Conservation (phyloP, 1,140 invertebrate genomes). For the Epicauta chinensis region DNA sequence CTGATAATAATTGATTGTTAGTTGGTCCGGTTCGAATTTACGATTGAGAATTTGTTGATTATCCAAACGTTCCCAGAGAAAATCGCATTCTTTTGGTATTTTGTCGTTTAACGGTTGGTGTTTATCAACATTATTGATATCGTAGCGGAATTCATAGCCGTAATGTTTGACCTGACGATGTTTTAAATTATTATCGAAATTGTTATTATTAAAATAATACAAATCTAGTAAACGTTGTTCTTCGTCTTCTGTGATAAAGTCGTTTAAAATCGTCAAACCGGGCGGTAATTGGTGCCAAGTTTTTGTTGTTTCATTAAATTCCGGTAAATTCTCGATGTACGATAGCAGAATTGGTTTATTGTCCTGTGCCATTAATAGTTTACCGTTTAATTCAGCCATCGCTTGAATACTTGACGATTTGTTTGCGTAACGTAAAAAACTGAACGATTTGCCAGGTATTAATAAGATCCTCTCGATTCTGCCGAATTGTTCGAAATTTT, state of each 20-base stretch:
- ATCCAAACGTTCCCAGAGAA: constrained; percentile 58
- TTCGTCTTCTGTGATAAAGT: constrained; percentile 71
- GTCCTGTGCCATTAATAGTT: constrained; percentile 46
- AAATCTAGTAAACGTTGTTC: constrained; percentile 59
- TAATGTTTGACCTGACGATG: constrained; percentile 86
- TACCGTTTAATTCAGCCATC: constrained; percentile 50
- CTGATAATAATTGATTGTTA: constrained; percentile 88
- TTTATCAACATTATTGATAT: constrained; percentile 79
- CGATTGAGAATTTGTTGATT: constrained; percentile 43
- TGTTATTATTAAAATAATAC: constrained; percentile 52
- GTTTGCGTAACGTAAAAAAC: constrained; percentile 57
- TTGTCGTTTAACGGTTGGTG: constrained; percentile 55
- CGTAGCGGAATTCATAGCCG: constrained; percentile 91
- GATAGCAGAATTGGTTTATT: constrained; percentile 57
- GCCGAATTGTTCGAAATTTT: constrained; percentile 48
- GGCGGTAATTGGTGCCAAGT: constrained; percentile 47
- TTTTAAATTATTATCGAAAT: constrained; percentile 54
- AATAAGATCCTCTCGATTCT: constrained; percentile 53
- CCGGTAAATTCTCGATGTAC: constrained; percentile 50
- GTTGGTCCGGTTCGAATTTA: constrained; percentile 68
- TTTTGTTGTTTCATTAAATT: constrained; percentile 30
- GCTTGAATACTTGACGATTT: constrained; percentile 46
- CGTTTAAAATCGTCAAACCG: constrained; percentile 64
- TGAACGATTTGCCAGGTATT: constrained; percentile 67
- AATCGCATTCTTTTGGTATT: constrained; percentile 66